phyloP scores from a whole-genome alignment of 2,113 vertebrate genomes.

The Ophthalmolycus amberensis region DNA sequence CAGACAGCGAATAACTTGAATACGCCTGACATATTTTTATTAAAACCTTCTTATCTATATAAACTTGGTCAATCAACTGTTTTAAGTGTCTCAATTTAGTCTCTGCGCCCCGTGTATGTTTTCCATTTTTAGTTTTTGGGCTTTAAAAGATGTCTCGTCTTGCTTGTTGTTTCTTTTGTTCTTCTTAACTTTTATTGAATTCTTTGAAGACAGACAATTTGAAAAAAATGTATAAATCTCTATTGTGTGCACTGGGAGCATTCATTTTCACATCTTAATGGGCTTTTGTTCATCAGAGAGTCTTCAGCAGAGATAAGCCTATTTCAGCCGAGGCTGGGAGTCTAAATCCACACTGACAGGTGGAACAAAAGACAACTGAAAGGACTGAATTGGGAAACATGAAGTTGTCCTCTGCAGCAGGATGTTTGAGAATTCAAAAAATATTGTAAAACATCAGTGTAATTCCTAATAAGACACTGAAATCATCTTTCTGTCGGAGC shows the following conservation, averaged over 20 bases:
- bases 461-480: conserved; percentile 1
- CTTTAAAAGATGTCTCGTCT: conserved; percentile 20
- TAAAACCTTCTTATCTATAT: conserved; percentile 40
- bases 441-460: not conserved
- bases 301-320: conserved; percentile 83
- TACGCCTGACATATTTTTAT: conserved; percentile 52
- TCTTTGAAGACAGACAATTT: conserved; percentile 52
- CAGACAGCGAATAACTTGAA: conserved; percentile 52
- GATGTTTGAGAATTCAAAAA: not conserved
- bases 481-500: not conserved
- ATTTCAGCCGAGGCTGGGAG: conserved; percentile 76
- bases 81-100: not conserved
- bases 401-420: conserved; percentile 64
- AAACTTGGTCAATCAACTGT: conserved; percentile 16
- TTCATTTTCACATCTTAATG: conserved; percentile 80
- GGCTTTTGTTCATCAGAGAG: conserved; percentile 80
- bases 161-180: conserved; percentile 41
- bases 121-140: conserved; percentile 4
- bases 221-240: conserved; percentile 45
- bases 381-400: conserved; percentile 64
- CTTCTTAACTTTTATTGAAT: conserved; percentile 22
- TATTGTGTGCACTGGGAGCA: conserved; percentile 58
- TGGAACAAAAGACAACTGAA: conserved; percentile 82
- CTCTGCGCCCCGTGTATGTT: not conserved
- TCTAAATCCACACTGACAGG: conserved; percentile 85